A percentile compares a stretch with the other conserved stretches of the same genome.
Conservation (phyloP, 2,888 invertebrate genomes). For the Incurvaria masculella region DNA sequence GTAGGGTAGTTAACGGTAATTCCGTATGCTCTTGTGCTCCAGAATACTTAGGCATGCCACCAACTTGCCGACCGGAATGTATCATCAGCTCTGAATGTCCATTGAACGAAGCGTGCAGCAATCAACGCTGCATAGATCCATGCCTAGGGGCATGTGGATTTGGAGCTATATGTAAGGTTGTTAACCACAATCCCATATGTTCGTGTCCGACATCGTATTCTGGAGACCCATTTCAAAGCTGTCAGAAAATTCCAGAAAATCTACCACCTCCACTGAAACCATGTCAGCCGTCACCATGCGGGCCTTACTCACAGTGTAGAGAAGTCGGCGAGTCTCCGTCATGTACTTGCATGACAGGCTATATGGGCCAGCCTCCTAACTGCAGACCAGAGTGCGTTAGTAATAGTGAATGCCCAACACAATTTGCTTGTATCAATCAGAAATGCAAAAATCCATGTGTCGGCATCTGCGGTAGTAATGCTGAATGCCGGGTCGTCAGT, state of each 20-base stretch:
- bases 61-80: constrained; percentile 70
- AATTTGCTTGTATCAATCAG: constrained; percentile 69
- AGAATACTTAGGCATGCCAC: constrained; percentile 62
- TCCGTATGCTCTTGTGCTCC: constrained; percentile 68
- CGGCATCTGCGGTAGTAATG: constrained; percentile 66
- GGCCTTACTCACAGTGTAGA: constrained; percentile 71
- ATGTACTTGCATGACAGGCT: constrained; percentile 70
- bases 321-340: constrained; percentile 66
- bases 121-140: constrained; percentile 70
- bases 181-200: constrained; percentile 73
- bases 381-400: constrained; percentile 77
- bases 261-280: constrained; percentile 55
- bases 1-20: constrained; percentile 60
- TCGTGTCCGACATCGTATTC: constrained; percentile 60
- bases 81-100: constrained; percentile 69
- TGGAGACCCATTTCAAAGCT: constrained; percentile 66
- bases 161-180: constrained; percentile 70
- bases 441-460: constrained; percentile 77
- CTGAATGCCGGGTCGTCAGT: constrained; percentile 73
- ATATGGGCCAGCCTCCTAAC: constrained; percentile 68
- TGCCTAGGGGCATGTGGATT: constrained; percentile 70
- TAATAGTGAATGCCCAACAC: constrained; percentile 68
- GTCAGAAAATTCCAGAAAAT: constrained; percentile 36
- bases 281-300: constrained; percentile 76
- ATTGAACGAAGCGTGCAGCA: constrained; percentile 66